A percentile compares a stretch with the other conserved stretches of the same genome.
Evolutionary conservation across 2,888 invertebrate genomes (phyloP).

Genomic region (Microctonus brassicae): DNA sequence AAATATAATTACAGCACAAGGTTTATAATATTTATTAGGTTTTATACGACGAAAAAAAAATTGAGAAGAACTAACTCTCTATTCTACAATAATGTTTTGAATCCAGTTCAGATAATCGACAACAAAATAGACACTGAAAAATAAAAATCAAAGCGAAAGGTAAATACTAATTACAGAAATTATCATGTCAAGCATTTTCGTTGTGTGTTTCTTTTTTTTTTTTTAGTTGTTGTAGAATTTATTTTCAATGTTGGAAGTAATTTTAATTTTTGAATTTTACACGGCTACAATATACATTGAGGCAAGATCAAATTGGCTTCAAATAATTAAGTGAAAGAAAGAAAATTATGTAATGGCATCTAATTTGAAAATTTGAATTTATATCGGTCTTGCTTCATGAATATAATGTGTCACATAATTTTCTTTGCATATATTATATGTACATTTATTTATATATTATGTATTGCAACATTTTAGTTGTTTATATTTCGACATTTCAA

Average conservation of each 20-base stretch:
- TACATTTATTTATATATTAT: neutral
- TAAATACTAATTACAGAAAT: slow-evolving; percentile 57
- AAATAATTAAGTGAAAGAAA: neutral
- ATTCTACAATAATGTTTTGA: neutral
- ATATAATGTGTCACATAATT: neutral
- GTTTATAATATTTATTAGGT: slow-evolving; percentile 4
- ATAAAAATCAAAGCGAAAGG: slow-evolving; percentile 58
- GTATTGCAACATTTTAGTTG: slow-evolving; percentile 1
- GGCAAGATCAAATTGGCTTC: slow-evolving; percentile 2
- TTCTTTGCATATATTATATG: slow-evolving; percentile 6
- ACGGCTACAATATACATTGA: slow-evolving; percentile 24
- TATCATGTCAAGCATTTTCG: slow-evolving; percentile 40
- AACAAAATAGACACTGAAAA: slow-evolving; percentile 46
- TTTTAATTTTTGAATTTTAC: slow-evolving; percentile 33
- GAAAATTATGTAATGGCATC: neutral
- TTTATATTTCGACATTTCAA: slow-evolving; percentile 21
- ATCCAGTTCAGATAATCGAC: slow-evolving; percentile 35
- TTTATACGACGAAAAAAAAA: neutral
- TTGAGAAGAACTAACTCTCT: slow-evolving; percentile 2
- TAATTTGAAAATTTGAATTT: neutral
- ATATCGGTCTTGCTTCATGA: slow-evolving; percentile 6
- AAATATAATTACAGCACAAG: neutral
- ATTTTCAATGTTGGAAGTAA: slow-evolving; percentile 35
- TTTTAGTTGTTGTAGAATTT: slow-evolving; percentile 26
- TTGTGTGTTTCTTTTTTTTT: slow-evolving; percentile 47